Percentiles rank a stretch among this genome's conserved stretches.
Evolutionary conservation across 2,113 vertebrate species (phyloP).

Genomic region (Melanostigma gelatinosum): DNA sequence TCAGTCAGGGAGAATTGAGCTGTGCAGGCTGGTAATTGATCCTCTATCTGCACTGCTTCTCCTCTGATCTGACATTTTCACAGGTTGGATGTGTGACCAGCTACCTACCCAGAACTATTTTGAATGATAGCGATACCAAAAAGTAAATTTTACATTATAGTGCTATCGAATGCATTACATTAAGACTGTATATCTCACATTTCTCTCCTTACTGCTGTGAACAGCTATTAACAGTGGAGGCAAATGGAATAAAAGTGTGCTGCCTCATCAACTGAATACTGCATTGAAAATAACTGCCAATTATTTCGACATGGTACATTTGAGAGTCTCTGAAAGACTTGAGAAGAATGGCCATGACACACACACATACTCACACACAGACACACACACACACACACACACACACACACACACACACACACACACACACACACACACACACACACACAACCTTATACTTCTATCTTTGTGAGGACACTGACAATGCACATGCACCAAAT

Average conservation of each 20-base stretch:
- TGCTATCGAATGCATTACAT: slow-evolving; percentile 5
- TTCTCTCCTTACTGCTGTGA: neutral
- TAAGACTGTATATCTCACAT: neutral
- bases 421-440: neutral
- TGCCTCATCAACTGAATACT: slow-evolving; percentile 30
- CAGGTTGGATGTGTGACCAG: slow-evolving; percentile 6
- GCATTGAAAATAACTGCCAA: slow-evolving; percentile 25
- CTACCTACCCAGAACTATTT: neutral
- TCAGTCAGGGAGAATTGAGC: slow-evolving; percentile 11
- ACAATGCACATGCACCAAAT: neutral
- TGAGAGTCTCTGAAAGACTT: slow-evolving; percentile 32
- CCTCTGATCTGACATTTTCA: slow-evolving; percentile 13
- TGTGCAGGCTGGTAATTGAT: slow-evolving; percentile 16
- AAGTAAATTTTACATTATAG: neutral
- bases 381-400: neutral
- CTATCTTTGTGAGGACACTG: neutral
- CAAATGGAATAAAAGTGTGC: slow-evolving; percentile 6
- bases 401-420: neutral
- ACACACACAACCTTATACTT: neutral
- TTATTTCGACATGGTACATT: slow-evolving; percentile 7
- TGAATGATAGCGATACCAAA: neutral
- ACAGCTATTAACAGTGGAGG: slow-evolving; percentile 1
- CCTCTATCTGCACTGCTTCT: slow-evolving; percentile 4
- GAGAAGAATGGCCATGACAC: slow-evolving; percentile 18
- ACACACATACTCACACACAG: neutral